Percentiles rank a stretch among this genome's conserved stretches.
These are phyloP conservation scores for Neomonachus schauinslandi DNA, from an alignment of 2,113 vertebrate genomes.

Conservation along the genomic window DNA sequence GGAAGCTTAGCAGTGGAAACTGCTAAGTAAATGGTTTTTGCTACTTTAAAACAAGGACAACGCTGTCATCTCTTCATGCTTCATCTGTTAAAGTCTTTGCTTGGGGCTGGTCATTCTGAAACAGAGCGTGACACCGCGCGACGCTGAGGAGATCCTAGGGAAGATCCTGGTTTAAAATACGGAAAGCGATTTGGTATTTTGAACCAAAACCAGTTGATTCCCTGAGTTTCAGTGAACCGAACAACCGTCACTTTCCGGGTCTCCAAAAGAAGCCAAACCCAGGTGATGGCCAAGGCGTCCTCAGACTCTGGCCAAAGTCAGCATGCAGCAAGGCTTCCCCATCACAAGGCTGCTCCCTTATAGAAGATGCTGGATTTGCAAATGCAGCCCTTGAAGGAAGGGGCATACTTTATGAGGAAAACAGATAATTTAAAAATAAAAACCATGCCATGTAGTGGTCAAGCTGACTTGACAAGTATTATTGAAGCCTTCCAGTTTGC, in stretches of 20 bases:
- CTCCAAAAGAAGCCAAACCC: not conserved
- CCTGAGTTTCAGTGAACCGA: not conserved
- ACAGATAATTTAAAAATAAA: not conserved
- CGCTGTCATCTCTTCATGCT: not conserved
- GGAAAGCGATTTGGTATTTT: not conserved
- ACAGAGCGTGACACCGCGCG: not conserved
- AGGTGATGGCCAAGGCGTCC: rapidly evolving
- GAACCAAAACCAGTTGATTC: rapidly evolving
- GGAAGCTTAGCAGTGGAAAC: not conserved
- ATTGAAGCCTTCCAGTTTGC: rapidly evolving
- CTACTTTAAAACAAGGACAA: not conserved
- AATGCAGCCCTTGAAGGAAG: too few species aligned
- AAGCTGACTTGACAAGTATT: too few species aligned
- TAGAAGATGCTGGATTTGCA: not conserved
- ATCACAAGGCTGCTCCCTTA: not conserved
- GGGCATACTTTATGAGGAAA: not conserved
- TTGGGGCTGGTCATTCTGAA: not conserved
- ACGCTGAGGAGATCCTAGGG: not conserved
- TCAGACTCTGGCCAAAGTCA: not conserved
- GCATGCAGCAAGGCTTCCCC: rapidly evolving
- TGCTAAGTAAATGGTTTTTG: not conserved
- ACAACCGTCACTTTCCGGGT: not conserved
- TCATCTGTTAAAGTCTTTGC: not conserved
- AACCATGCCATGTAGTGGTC: too few species aligned
- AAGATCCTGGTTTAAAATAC: not conserved